These are phyloP conservation scores for Cossypha caffra DNA, from an alignment of 2,797 vertebrate species.

Conservation along the genomic window DNA sequence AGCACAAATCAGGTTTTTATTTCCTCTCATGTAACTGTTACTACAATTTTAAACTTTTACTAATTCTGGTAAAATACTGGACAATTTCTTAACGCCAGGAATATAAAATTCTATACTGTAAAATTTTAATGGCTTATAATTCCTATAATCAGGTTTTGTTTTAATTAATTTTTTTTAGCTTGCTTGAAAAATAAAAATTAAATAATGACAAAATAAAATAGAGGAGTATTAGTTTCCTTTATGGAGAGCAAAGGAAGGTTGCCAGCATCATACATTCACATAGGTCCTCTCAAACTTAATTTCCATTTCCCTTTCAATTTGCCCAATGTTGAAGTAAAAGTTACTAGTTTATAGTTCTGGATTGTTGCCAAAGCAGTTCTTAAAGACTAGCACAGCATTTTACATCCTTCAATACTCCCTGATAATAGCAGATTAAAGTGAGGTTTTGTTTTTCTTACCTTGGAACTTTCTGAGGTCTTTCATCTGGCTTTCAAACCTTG, in stretches of 20 bases:
- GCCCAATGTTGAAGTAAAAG: not conserved
- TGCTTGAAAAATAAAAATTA: not conserved
- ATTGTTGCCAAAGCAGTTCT: not conserved
- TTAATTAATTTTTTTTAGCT: not conserved
- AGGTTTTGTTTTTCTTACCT: not conserved
- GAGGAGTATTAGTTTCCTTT: not conserved
- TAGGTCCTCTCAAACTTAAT: not conserved
- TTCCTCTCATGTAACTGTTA: not conserved
- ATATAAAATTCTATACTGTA: not conserved
- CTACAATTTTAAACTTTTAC: not conserved
- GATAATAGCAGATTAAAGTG: not conserved
- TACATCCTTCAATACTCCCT: not conserved
- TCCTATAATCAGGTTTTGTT: not conserved
- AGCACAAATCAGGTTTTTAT: not conserved
- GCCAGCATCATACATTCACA: accelerated
- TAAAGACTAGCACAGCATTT: not conserved
- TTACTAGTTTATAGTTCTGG: not conserved
- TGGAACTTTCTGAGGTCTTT: not conserved
- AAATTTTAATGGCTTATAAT: not conserved
- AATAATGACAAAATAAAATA: not conserved
- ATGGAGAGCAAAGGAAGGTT: not conserved
- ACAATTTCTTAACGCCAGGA: not conserved
- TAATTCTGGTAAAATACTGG: not conserved
- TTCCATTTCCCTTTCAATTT: not conserved
- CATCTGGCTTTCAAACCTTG: not conserved